Percentiles rank a stretch among this genome's conserved stretches.
Conservation (phyloP, 1,140 invertebrate species). For the Drosophila ogumai region DNA sequence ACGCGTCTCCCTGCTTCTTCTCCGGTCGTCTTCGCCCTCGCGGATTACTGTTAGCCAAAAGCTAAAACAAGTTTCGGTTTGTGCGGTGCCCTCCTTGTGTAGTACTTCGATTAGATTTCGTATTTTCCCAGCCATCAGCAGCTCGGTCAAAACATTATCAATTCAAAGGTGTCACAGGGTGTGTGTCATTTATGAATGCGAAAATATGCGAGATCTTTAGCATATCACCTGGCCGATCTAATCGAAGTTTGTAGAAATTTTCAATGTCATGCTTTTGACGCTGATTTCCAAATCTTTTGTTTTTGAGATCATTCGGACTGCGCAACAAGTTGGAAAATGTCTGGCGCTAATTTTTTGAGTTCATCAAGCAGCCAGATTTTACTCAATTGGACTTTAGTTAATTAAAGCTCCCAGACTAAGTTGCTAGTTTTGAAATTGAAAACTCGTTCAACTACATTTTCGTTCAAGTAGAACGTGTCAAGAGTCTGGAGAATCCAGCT, state of each 20-base stretch:
- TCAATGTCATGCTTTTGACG: slow-evolving; percentile 38
- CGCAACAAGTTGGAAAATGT: slow-evolving; percentile 29
- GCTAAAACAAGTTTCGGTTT: slow-evolving; percentile 67
- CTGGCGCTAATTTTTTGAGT: slow-evolving; percentile 19
- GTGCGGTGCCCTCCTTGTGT: slow-evolving; percentile 58
- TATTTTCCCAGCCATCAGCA: slow-evolving; percentile 23
- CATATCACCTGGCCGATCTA: slow-evolving; percentile 46
- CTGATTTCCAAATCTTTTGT: slow-evolving; percentile 38
- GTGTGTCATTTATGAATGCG: slow-evolving; percentile 34
- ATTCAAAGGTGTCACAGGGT: slow-evolving; percentile 49
- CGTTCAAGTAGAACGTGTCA: slow-evolving; percentile 63
- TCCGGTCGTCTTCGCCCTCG: slow-evolving; percentile 15
- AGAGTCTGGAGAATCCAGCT: slow-evolving; percentile 57
- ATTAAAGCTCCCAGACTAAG: not conserved
- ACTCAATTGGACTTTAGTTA: slow-evolving; percentile 6
- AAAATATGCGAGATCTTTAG: slow-evolving; percentile 34
- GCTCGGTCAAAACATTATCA: slow-evolving; percentile 45
- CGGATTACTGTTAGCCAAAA: slow-evolving; percentile 35
- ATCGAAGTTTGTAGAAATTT: slow-evolving; percentile 22
- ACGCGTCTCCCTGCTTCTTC: slow-evolving; percentile 45
- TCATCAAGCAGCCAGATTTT: not conserved
- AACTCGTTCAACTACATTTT: slow-evolving; percentile 54
- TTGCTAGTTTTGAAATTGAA: slow-evolving; percentile 27
- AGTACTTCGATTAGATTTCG: slow-evolving; percentile 62
- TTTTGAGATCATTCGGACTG: slow-evolving; percentile 26